Percentiles rank a stretch among this genome's conserved stretches.
phyloP scores from a whole-genome alignment of 2,113 vertebrate genomes.

The Brienomyrus brachyistius region DNA sequence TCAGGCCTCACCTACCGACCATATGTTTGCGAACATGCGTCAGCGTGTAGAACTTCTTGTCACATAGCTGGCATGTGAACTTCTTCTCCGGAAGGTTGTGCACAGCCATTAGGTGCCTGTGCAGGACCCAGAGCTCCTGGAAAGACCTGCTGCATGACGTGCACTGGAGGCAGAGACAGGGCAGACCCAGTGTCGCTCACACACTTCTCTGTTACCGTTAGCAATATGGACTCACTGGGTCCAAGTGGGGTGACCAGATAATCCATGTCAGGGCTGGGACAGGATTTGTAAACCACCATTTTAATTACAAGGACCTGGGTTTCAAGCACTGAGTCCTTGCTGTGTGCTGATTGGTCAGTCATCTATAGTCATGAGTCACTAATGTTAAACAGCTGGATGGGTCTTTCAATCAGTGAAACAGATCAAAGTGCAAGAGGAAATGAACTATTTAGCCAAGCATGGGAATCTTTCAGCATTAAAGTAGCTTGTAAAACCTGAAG shows the following conservation, averaged over 20 bases:
- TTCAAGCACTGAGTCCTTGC: not conserved
- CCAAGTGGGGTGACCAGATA: not conserved
- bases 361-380: not conserved
- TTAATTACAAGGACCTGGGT: not conserved
- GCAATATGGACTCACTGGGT: not conserved
- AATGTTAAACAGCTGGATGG: not conserved
- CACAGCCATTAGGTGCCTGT: slow-evolving; percentile 96
- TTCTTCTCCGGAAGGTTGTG: slow-evolving; percentile 97
- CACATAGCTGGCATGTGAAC: slow-evolving; percentile 95
- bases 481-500: not conserved
- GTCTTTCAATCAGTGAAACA: not conserved
- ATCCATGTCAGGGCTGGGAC: not conserved
- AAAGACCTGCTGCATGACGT: slow-evolving; percentile 97
- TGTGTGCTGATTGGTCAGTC: not conserved
- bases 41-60: slow-evolving; percentile 99
- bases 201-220: not conserved
- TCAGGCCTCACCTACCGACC: slow-evolving; percentile 69
- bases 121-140: slow-evolving; percentile 98
- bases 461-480: not conserved
- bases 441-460: not conserved
- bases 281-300: not conserved
- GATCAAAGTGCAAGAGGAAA: not conserved
- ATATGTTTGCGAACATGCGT: slow-evolving; percentile 96
- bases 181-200: not conserved
- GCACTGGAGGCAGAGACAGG: slow-evolving; percentile 61